Base-by-base conservation (phyloP, 1,140 invertebrate genomes). In the Drosophila rufa region DNA sequence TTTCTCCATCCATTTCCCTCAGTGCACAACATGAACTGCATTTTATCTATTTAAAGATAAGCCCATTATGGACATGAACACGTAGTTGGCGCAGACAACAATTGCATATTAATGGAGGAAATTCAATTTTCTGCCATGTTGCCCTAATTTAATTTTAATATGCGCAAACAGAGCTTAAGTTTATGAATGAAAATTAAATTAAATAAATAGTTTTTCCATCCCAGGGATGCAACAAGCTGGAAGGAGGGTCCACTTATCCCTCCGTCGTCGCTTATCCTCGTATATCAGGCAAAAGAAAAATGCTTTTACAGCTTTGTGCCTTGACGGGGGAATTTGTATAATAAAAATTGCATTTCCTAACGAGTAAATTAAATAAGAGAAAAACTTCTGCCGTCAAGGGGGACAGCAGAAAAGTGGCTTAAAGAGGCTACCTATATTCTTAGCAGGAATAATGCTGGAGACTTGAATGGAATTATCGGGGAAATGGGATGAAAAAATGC, bases 271-370 rank as follows among this genome's bases (percentile, higher is more conserved):
- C 15, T 33, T 15, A 40, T 51, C 15, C 27, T 51, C 15, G 15
- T 33, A 33, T 33, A 43, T 36, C 53, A 19, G 36, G 22, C 4
- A 7, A 55, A 47, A 15, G 8, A 40, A 62, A 82, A 78, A 67
- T 74, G 53, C 66, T 46, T 46, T 64, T 67, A 55, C 50, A 69
- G 56, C 33, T 14, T 17, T 42, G 15, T 25, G 40, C 27, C 33
- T 51, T 50, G 53, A 46, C 58, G 30, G 45, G 46, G 64, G 66
- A 73, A 75, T 79, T 76, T 76, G 17, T 77, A 53, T 80, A 71
- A 83, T 80, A 69, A 66, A 87, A 83, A 83, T 75, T 78, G 76
- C 80, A 87, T 83, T 80, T 68, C 61, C 58, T 79, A 87, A 89
- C 77, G 66, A 89, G 58, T 71, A 78, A 87, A 87, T 80, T 78